A percentile compares a stretch with the other conserved stretches of the same genome.
These are phyloP conservation scores for Orientallactaga bullata DNA, from an alignment of 2,113 vertebrate genomes.

Conservation along the genomic window DNA sequence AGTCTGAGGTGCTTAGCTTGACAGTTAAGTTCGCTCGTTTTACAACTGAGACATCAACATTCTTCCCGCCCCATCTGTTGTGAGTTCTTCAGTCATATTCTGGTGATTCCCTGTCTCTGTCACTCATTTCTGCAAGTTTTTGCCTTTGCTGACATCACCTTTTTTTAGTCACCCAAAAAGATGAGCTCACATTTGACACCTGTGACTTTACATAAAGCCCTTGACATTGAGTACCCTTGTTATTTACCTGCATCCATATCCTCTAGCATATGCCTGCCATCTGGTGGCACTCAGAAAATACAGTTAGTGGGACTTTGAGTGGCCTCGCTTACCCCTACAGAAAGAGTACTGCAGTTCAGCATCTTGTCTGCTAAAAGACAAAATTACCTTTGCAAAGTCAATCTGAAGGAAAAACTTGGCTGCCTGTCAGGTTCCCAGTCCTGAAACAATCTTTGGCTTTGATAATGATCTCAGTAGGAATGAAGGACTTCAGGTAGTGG, in stretches of 20 bases:
- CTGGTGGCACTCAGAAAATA: neutral
- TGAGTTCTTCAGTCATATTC: neutral
- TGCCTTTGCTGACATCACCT: conserved; percentile 1
- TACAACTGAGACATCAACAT: neutral
- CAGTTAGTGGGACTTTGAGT: conserved; percentile 7
- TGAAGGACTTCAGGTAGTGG: neutral
- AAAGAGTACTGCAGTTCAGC: neutral
- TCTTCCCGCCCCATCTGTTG: too few relatives aligned
- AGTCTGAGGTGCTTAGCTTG: neutral
- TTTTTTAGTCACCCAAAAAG: neutral
- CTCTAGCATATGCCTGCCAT: conserved; percentile 9
- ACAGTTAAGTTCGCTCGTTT: neutral
- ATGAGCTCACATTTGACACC: neutral
- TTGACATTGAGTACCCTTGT: conserved; percentile 7
- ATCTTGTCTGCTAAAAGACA: conserved; percentile 5
- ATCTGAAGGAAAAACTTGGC: neutral
- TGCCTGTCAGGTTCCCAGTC: neutral
- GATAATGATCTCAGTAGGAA: neutral
- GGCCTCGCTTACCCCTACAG: neutral
- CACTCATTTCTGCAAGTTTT: neutral
- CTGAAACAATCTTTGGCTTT: conserved; percentile 38
- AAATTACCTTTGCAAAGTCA: neutral
- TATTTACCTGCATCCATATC: conserved; percentile 13
- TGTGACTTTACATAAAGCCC: conserved; percentile 27
- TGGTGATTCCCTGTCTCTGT: neutral